A percentile compares a stretch with the other conserved stretches of the same genome.
Evolutionary conservation across 2,113 vertebrate species (phyloP).

Genomic region (Felis chaus): DNA sequence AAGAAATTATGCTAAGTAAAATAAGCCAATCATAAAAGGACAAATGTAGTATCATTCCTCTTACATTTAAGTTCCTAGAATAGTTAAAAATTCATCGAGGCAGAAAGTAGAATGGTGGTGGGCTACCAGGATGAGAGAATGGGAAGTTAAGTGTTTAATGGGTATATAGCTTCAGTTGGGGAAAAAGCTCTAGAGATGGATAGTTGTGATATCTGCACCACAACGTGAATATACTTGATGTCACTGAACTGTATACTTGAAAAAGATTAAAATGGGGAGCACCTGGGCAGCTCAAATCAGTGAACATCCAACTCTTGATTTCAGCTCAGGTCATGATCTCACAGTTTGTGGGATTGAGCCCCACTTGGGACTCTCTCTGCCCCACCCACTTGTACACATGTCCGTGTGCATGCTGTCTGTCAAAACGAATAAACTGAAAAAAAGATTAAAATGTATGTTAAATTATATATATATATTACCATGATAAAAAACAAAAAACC

Average conservation of each 20-base stretch:
- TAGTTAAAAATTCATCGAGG: not conserved
- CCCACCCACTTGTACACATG: no score
- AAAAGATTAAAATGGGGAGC: not conserved
- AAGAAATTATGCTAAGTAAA: not conserved
- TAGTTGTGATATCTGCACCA: not conserved
- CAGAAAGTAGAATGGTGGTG: not conserved
- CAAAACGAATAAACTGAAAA: not conserved
- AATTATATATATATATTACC: slow-evolving; percentile 26
- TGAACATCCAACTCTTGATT: no score
- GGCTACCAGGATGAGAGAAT: not conserved
- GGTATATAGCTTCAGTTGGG: not conserved
- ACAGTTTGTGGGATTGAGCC: no score
- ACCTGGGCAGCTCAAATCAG: no score
- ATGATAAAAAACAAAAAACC: not conserved
- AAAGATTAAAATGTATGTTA: not conserved
- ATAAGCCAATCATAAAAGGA: not conserved
- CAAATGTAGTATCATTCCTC: not conserved
- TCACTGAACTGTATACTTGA: not conserved
- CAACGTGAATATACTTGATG: not conserved
- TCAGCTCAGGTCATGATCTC: no score
- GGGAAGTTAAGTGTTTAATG: not conserved
- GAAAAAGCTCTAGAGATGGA: slow-evolving; percentile 4
- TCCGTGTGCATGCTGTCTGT: no score
- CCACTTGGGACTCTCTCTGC: no score
- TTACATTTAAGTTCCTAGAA: not conserved